A percentile compares a stretch with the other conserved stretches of the same genome.
phyloP scores from a whole-genome alignment of 2,797 vertebrate genomes.

The Melanotaenia boesemani region DNA sequence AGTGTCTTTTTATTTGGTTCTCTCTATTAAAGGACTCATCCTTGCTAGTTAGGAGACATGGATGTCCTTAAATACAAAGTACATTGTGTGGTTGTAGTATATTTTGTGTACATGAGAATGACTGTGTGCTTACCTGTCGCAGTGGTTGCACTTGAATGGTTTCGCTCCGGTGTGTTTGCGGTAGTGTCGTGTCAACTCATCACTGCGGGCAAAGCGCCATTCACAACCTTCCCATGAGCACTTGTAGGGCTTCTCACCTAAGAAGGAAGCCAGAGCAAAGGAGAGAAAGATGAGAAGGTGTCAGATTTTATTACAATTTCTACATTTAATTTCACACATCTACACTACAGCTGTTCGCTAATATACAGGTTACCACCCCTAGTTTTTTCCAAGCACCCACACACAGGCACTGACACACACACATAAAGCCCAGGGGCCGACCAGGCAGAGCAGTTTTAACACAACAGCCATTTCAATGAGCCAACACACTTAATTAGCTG shows the following conservation, averaged over 20 bases:
- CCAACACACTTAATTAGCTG: constrained; percentile 73
- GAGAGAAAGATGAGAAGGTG: constrained; percentile 19
- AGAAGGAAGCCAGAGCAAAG: constrained; percentile 28
- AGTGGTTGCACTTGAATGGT: constrained; percentile 98
- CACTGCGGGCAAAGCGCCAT: constrained; percentile 96
- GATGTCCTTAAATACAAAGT: not conserved
- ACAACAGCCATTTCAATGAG: constrained; percentile 70
- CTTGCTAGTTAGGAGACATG: not conserved
- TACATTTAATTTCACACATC: constrained; percentile 63
- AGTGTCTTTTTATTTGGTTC: too few species aligned
- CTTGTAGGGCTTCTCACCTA: constrained; percentile 98
- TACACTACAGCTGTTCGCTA: constrained; percentile 68
- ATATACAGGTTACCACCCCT: constrained; percentile 58
- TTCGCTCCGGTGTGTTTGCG: constrained; percentile 98
- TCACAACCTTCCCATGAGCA: constrained; percentile 97
- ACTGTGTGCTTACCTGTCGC: constrained; percentile 88
- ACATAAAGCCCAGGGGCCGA: constrained; percentile 31
- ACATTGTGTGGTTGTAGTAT: not conserved
- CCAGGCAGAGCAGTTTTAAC: constrained; percentile 57
- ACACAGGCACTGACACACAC: constrained; percentile 16
- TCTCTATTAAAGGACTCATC: not conserved
- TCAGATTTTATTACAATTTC: constrained; percentile 62
- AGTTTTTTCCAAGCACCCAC: constrained; percentile 29
- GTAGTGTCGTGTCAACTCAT: constrained; percentile 96
- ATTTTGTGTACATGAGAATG: not conserved